These are phyloP conservation scores for Nasonia giraulti DNA, from an alignment of 1,140 invertebrate genomes.

Conservation along the genomic window DNA sequence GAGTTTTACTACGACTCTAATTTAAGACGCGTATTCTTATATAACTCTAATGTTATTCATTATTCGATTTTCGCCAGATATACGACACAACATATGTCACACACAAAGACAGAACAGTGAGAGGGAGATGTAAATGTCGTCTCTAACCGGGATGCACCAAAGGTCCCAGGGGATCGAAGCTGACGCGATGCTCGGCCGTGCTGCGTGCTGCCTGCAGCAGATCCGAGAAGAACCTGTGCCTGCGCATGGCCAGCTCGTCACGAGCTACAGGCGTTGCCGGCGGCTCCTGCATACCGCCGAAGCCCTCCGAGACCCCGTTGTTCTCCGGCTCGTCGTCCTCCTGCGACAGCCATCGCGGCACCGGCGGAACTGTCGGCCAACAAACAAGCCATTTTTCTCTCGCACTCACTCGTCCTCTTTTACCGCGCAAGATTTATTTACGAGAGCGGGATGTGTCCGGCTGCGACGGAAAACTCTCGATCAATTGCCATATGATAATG, in stretches of 20 bases:
- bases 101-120: not conserved
- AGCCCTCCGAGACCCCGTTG: conserved; percentile 29
- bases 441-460: not conserved
- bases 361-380: conserved; percentile 56
- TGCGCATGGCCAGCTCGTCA: conserved; percentile 83
- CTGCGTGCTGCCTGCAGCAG: conserved; percentile 82
- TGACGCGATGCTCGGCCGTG: conserved; percentile 82
- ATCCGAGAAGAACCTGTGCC: conserved; percentile 86
- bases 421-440: not conserved
- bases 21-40: not conserved
- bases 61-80: no score
- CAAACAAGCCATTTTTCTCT: not conserved
- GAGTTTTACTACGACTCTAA: no score
- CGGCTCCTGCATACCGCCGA: conserved; percentile 78
- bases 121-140: not conserved
- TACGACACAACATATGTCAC: no score
- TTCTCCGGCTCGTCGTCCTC: conserved; percentile 66
- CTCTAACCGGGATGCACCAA: conserved; percentile 78
- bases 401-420: no score
- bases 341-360: conserved; percentile 68
- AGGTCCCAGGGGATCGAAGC: conserved; percentile 83
- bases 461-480: not conserved
- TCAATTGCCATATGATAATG: no score
- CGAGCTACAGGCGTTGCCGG: conserved; percentile 84
- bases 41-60: no score